Evolutionary conservation across 2,113 vertebrate species (phyloP).

Genomic region (Salminus brasiliensis): DNA sequence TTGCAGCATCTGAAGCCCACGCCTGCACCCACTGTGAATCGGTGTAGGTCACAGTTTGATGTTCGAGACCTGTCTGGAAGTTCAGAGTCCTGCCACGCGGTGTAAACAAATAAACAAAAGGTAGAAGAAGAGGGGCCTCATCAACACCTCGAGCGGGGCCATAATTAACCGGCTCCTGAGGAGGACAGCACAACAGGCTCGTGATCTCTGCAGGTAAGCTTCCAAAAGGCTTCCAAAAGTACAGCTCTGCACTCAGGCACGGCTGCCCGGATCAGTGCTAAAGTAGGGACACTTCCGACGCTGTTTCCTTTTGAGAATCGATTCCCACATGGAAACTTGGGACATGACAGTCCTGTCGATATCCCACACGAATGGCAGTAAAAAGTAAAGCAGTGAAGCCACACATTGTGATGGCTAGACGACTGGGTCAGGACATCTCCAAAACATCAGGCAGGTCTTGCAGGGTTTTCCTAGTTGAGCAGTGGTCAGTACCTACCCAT

Average conservation of each 20-base stretch:
- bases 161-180: constrained; percentile 42
- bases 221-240: background rate
- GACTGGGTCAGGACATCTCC: no score
- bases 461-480: no score
- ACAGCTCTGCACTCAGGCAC: background rate
- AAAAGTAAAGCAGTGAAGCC: no score
- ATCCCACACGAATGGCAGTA: no score
- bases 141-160: constrained; percentile 32
- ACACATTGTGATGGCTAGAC: no score
- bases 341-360: no score
- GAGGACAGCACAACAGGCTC: constrained; percentile 40
- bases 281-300: no score
- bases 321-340: no score
- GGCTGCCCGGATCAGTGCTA: no score
- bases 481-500: no score
- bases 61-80: constrained; percentile 39
- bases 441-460: no score
- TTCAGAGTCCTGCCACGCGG: constrained; percentile 29
- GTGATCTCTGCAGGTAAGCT: constrained; percentile 33
- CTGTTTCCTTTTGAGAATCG: no score
- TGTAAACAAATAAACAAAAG: constrained; percentile 36
- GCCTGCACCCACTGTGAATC: background rate
- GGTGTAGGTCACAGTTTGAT: constrained; percentile 42
- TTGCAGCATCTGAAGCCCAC: background rate
- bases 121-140: constrained; percentile 35